Evolutionary conservation across 2,113 vertebrate species (phyloP), one percentile per base, ranked within the genome.

Genomic region (Glaucomys volans): DNA sequence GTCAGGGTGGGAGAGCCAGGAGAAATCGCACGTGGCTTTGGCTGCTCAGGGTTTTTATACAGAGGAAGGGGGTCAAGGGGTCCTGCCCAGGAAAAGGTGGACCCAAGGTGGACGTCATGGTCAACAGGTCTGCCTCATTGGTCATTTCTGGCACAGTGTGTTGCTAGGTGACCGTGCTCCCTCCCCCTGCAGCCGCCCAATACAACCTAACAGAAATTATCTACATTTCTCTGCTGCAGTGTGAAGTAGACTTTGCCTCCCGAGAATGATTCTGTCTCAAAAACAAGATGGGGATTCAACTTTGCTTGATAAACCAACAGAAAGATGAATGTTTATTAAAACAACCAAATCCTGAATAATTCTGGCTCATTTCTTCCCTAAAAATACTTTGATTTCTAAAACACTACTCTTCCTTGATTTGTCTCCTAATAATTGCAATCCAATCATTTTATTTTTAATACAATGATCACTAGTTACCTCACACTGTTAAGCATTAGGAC

Each of bases 301-400:
- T 64, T 92, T 94, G 3, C 24, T 40, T 3, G 1, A 4, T n/a
- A 75, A 37, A 44, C 20, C 54, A 72, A 75, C 54, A 79, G 40
- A 91, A 79, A 95, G 14, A 59, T n/a, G 24, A 84, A 42, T 12
- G 3, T 62, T 66, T 62, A 67, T 16, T 85, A 50, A 2, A 91
- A 69, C 40, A 84, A 22, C 9, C 69, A 91, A 85, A 59, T 50
- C 35, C 30, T 66, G 54, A 87, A 77, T 0, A 84, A 50, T 66
- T 64, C 52, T 54, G 52, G 52, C 17, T 88, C 79, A 83, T 92
- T 28, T 44, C 5, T 62, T 96, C 74, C 52, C n/a, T 91, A 54
- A 94, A 94, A 85, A 92, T 44, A 40, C 62, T 72, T 87, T 92
- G 52, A 47, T 77, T 66, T 94, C 62, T 64, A 91, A 97, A 28